Evolutionary conservation across 2,113 vertebrate species (phyloP).

Genomic region (Orycteropus afer): DNA sequence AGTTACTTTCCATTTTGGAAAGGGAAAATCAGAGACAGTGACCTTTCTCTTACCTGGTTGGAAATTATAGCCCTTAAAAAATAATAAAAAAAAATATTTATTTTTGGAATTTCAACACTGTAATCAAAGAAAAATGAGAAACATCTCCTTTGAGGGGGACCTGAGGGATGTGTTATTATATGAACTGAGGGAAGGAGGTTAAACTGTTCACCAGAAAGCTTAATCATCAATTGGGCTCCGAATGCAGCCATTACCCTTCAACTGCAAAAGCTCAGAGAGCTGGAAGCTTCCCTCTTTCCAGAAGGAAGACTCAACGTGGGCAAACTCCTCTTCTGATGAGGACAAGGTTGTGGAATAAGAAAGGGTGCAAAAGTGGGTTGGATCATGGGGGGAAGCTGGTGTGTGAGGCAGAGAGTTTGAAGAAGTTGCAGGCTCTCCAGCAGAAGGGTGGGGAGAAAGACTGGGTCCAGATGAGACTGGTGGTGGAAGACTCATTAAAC

Average conservation of each 20-base stretch:
- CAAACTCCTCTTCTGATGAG: background rate
- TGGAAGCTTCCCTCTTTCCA: background rate
- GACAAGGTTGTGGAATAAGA: background rate
- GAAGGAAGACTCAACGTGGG: background rate
- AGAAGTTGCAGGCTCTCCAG: background rate
- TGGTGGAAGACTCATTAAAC: background rate
- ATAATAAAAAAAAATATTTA: background rate
- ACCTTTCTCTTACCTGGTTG: background rate
- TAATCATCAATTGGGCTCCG: background rate
- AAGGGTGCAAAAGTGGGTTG: background rate
- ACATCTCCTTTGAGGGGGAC: background rate
- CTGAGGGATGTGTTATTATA: background rate
- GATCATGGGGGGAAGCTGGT: background rate
- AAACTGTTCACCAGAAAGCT: background rate
- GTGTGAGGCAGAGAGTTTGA: background rate
- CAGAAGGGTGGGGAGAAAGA: background rate
- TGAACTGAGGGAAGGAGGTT: background rate
- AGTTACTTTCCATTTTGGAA: background rate
- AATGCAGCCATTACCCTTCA: background rate
- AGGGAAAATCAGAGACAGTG: background rate
- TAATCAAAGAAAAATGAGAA: background rate
- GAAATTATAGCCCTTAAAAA: background rate
- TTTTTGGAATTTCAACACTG: conserved; percentile 1
- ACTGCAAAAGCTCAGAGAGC: background rate
- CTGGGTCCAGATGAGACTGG: background rate